Percentiles rank a stretch among this genome's conserved stretches.
Conservation (phyloP, 2,113 vertebrate species). For the Eleginops maclovinus region DNA sequence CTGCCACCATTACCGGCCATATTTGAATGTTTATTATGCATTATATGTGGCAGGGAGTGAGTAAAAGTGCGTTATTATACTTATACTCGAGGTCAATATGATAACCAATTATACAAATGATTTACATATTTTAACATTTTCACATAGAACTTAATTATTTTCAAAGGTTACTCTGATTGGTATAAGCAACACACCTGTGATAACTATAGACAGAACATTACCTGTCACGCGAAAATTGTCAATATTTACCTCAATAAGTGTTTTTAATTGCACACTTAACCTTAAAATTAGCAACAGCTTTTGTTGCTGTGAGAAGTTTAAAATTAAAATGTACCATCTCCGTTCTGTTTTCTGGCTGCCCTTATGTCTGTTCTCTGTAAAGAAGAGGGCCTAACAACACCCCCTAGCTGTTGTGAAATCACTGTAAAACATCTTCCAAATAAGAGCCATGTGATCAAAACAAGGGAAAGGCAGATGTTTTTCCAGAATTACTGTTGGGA, state of each 20-base stretch:
- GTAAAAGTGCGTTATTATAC: not conserved
- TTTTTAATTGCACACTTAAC: not conserved
- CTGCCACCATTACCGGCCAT: not conserved
- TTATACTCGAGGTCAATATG: not conserved
- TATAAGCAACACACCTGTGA: slow-evolving; percentile 5
- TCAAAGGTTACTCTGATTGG: too few species aligned
- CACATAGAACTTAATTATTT: too few species aligned
- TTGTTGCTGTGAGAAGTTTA: not conserved
- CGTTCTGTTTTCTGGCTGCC: not conserved
- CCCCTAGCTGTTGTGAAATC: slow-evolving; percentile 25
- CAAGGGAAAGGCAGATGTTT: slow-evolving; percentile 4
- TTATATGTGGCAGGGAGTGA: not conserved
- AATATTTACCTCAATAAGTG: not conserved
- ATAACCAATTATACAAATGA: not conserved
- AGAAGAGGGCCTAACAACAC: not conserved
- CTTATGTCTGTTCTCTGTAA: not conserved
- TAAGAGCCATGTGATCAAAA: slow-evolving; percentile 4
- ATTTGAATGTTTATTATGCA: slow-evolving; percentile 6
- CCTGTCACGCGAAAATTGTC: too few species aligned
- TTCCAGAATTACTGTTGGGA: not conserved
- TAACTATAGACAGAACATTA: not conserved
- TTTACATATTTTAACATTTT: not conserved
- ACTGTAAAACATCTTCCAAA: not conserved
- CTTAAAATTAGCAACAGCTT: too few species aligned
- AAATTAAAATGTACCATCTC: not conserved